Conservation (phyloP, 2,888 invertebrate species). For the Tinea pellionella region DNA sequence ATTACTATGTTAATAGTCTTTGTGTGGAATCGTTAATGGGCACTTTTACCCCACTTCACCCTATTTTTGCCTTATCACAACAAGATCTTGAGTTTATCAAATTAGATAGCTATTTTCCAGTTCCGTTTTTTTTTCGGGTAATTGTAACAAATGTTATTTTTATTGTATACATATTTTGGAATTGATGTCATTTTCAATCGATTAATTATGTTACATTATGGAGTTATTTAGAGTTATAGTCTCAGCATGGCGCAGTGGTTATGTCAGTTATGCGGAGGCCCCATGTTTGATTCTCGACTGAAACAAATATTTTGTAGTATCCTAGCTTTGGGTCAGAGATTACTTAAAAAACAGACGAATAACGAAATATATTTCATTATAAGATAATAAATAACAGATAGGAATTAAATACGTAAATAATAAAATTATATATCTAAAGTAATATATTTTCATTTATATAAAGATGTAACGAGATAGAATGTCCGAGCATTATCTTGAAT, state of each 20-base stretch:
- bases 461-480: slow-evolving; percentile 20
- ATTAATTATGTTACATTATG: no score
- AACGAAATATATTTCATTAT: no score
- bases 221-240: no score
- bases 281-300: no score
- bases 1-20: slow-evolving; percentile 33
- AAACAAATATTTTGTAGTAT: no score
- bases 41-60: slow-evolving; percentile 12
- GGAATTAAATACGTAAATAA: no score
- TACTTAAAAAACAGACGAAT: no score
- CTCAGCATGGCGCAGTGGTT: no score
- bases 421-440: background rate
- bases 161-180: no score
- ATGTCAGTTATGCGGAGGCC: no score
- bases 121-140: background rate
- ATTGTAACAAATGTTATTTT: background rate
- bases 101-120: background rate
- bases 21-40: slow-evolving; percentile 12
- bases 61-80: slow-evolving; percentile 10
- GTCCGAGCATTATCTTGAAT: slow-evolving; percentile 56
- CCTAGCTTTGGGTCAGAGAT: no score
- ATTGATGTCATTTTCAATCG: background rate
- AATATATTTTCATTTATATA: background rate
- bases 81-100: background rate
- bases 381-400: no score